These are phyloP conservation scores for Aradophagus sp. DNA, from an alignment of 1,140 invertebrate species.

Conservation along the genomic window DNA sequence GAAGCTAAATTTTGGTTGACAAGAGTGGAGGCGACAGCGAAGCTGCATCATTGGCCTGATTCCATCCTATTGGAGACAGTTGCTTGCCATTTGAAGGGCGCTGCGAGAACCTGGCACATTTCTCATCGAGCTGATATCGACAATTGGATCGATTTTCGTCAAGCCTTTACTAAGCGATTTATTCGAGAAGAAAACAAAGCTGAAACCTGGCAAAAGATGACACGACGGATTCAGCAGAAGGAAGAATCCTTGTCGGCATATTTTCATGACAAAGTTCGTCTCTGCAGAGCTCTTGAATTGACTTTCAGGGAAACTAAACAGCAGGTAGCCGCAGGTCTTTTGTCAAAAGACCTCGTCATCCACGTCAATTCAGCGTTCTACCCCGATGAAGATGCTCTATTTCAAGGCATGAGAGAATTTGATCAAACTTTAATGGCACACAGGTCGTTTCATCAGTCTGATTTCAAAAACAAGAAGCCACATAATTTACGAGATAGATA, in stretches of 20 bases:
- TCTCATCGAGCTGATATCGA: not conserved
- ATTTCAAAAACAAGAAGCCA: too few species aligned
- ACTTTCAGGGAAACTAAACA: conserved; percentile 11
- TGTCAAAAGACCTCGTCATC: conserved; percentile 8
- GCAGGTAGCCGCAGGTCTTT: conserved; percentile 3
- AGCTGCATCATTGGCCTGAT: conserved; percentile 11
- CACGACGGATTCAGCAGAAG: conserved; percentile 2
- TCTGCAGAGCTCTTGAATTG: conserved; percentile 9
- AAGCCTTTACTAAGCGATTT: conserved; percentile 1
- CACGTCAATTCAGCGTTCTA: too few species aligned
- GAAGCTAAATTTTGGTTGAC: conserved; percentile 12
- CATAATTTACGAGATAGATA: too few species aligned
- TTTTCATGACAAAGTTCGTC: conserved; percentile 19
- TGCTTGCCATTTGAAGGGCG: conserved; percentile 4
- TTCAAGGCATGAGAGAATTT: too few species aligned
- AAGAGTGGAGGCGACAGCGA: conserved; percentile 8
- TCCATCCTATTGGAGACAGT: conserved; percentile 8
- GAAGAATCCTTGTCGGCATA: conserved; percentile 8
- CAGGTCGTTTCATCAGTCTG: too few species aligned
- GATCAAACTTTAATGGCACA: too few species aligned
- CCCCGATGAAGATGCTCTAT: too few species aligned
- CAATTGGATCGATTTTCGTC: conserved; percentile 8
- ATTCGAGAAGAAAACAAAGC: conserved; percentile 9
- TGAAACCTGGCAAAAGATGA: conserved; percentile 8
- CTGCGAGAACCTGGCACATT: conserved; percentile 9